Evolutionary conservation across 1,140 invertebrate genomes (phyloP), one percentile per base, ranked within the genome.

Genomic region (Neoseiulus cucumeris): DNA sequence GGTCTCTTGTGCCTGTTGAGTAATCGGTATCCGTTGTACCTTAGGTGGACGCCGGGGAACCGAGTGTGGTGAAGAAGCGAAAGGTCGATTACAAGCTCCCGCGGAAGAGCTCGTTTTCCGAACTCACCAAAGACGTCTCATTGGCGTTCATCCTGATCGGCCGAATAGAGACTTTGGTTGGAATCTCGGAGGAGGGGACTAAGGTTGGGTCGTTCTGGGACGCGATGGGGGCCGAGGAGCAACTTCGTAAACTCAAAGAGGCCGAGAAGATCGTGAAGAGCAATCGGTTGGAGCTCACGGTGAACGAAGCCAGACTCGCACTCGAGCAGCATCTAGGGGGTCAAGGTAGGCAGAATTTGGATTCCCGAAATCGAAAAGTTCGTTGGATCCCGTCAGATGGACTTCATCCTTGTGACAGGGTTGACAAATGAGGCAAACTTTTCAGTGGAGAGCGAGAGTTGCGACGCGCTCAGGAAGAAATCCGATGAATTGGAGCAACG

Each of bases 391-490:
- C n/a, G n/a, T n/a, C n/a, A n/a, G n/a, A n/a, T n/a, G n/a, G n/a
- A n/a, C n/a, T n/a, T n/a, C n/a, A n/a, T n/a, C n/a, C n/a, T n/a
- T n/a, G n/a, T n/a, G n/a, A n/a, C n/a, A n/a, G n/a, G n/a, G n/a
- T n/a, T n/a, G n/a, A n/a, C n/a, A n/a, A n/a, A n/a, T n/a, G 45
- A 28, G 4, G 4, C 4, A 47, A 47, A 47, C 4, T 5, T 47
- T 47, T 14, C 45, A 47, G 18, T 47, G 4, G 45, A 28, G 45
- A 47, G 45, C 76, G 64, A 78, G 74, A n/a, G 78, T 28, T 66
- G 72, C 65, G 70, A 73, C 42, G 64, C 42, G 64, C 65, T 77
- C 42, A 65, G 79, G 65, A 73, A 76, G 22, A 72, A 75, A 42
- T 66, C 74, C 14, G 45, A 69, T 17, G 69, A 73, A 45, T 64